phyloP scores from a whole-genome alignment of 2,113 vertebrate genomes.

The Vulpes ferrilata region DNA sequence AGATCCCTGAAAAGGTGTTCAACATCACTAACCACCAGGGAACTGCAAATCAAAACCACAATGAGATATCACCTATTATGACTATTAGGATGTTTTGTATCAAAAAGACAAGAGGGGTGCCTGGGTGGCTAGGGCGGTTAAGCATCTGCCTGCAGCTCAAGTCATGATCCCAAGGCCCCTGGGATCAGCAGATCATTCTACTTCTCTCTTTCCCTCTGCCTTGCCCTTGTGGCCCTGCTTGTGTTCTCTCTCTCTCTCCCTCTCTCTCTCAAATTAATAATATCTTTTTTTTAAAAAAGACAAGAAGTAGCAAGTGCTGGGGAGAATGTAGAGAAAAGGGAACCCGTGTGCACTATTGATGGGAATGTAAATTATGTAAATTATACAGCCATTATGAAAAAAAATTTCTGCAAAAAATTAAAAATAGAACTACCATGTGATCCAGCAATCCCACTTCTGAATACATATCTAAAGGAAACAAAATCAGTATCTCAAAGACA shows the following conservation, averaged over 20 bases:
- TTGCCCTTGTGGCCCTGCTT: not conserved
- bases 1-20: not conserved
- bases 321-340: not conserved
- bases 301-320: not conserved
- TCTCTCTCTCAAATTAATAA: not conserved
- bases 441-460: not conserved
- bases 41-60: conserved; percentile 26
- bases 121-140: not conserved
- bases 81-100: not conserved
- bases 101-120: not conserved
- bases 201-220: not conserved
- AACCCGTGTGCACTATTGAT: not conserved
- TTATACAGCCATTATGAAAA: not conserved
- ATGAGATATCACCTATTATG: not conserved
- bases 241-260: not conserved
- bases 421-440: not conserved
- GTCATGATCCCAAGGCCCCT: not conserved
- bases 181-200: not conserved
- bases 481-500: not conserved
- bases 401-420: not conserved
- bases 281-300: not conserved
- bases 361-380: not conserved
- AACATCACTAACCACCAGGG: not conserved
- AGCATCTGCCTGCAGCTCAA: not conserved
- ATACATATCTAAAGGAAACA: not conserved